phyloP scores from a whole-genome alignment of 2,888 invertebrate species.

The Plusia festucae region DNA sequence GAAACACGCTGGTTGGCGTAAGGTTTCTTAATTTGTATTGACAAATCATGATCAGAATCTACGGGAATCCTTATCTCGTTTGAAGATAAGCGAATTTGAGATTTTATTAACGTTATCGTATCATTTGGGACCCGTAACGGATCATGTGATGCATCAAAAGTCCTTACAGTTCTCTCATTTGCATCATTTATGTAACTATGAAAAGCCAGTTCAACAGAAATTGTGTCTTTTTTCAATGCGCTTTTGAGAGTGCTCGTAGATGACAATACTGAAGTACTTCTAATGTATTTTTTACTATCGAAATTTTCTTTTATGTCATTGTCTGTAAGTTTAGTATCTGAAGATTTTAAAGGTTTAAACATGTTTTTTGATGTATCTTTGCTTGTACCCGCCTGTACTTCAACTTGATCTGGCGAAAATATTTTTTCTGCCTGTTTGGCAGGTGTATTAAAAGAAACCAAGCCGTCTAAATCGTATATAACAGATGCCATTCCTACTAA shows the following conservation, averaged over 20 bases:
- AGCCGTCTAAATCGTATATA: slow-evolving; percentile 9
- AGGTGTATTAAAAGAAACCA: background rate
- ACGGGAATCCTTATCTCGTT: slow-evolving; percentile 71
- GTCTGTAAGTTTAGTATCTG: background rate
- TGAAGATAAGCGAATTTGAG: slow-evolving; percentile 60
- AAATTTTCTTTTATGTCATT: slow-evolving; percentile 7
- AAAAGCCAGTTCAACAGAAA: slow-evolving; percentile 70
- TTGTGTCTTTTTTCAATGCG: slow-evolving; percentile 25
- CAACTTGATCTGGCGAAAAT: slow-evolving; percentile 3
- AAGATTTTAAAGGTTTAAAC: background rate
- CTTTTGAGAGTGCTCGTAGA: slow-evolving; percentile 29
- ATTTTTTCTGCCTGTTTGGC: background rate
- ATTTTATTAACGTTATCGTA: slow-evolving; percentile 64
- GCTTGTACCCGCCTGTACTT: background rate
- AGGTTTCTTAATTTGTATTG: slow-evolving; percentile 61
- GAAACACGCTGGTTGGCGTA: slow-evolving; percentile 48
- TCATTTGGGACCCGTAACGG: slow-evolving; percentile 56
- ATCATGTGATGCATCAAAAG: slow-evolving; percentile 60
- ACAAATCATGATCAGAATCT: slow-evolving; percentile 67
- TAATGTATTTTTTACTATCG: background rate
- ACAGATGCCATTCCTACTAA: slow-evolving; percentile 14
- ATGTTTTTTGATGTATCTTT: background rate
- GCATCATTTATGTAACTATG: slow-evolving; percentile 67
- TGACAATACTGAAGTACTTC: slow-evolving; percentile 8
- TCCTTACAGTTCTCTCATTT: slow-evolving; percentile 68